Evolutionary conservation across 1,140 invertebrate species (phyloP).

Genomic region (Cecropterus lyciades): DNA sequence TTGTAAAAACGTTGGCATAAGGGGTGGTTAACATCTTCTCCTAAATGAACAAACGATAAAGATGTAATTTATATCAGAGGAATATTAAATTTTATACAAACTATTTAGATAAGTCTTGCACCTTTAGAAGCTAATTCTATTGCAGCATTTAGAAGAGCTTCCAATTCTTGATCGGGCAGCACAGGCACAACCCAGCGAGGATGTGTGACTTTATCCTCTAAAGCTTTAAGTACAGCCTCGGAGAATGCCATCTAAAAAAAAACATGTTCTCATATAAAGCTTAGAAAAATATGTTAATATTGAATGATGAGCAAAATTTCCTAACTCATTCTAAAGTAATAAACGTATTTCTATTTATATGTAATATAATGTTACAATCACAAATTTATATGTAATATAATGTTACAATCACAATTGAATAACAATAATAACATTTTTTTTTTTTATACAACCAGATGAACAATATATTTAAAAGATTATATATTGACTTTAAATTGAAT

Average conservation of each 20-base stretch:
- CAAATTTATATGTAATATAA: too few relatives aligned
- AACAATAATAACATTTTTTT: too few relatives aligned
- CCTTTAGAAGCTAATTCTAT: slow-evolving; percentile 87
- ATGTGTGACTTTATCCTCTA: slow-evolving; percentile 98
- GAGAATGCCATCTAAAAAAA: slow-evolving; percentile 88
- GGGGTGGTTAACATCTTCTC: slow-evolving; percentile 94
- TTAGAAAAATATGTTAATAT: too few relatives aligned
- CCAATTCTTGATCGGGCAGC: slow-evolving; percentile 97
- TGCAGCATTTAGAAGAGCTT: slow-evolving; percentile 94
- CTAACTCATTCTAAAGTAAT: too few relatives aligned
- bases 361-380: too few relatives aligned
- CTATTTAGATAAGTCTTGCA: slow-evolving; percentile 24
- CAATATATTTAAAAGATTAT: too few relatives aligned
- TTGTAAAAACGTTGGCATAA: slow-evolving; percentile 97
- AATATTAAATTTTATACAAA: too few relatives aligned
- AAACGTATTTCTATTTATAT: too few relatives aligned
- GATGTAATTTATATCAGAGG: not conserved
- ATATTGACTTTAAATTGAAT: too few relatives aligned
- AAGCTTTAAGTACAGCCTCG: slow-evolving; percentile 91
- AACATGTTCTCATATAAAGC: not conserved
- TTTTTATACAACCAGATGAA: too few relatives aligned
- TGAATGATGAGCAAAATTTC: too few relatives aligned
- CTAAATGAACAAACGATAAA: slow-evolving; percentile 77
- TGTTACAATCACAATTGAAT: too few relatives aligned
- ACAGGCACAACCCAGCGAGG: slow-evolving; percentile 98